Conservation (phyloP, 2,797 vertebrate species). For the Micropoecilia bifurca region DNA sequence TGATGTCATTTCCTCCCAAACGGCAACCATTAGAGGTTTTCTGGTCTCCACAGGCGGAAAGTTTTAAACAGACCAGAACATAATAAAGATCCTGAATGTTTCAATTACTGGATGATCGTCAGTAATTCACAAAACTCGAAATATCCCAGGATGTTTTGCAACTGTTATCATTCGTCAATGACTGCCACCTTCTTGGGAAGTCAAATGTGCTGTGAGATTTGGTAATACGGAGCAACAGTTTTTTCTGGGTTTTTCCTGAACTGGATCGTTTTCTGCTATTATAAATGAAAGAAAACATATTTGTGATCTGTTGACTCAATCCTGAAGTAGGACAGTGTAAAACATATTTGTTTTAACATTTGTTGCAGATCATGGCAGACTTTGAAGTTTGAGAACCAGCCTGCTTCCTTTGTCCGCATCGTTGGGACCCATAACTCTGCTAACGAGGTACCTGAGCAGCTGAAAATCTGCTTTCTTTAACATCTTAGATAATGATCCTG, state of each 20-base stretch:
- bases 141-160: not conserved
- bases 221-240: not conserved
- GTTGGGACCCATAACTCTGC: conserved; percentile 98
- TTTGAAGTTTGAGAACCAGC: conserved; percentile 90
- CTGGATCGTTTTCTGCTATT: not conserved
- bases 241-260: not conserved
- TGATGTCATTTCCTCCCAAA: not conserved
- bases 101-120: not conserved
- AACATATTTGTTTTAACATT: not conserved
- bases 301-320: not conserved
- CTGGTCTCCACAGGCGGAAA: not conserved
- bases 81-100: not conserved
- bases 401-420: conserved; percentile 95
- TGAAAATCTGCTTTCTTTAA: not conserved
- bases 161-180: not conserved
- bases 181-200: not conserved
- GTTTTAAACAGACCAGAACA: not conserved
- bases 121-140: not conserved
- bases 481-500: not conserved
- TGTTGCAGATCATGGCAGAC: conserved; percentile 93
- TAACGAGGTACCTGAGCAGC: conserved; percentile 86
- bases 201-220: not conserved
- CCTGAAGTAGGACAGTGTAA: not conserved
- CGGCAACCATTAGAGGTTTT: not conserved
- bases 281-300: not conserved